phyloP scores from a whole-genome alignment of 2,888 invertebrate genomes.

The Agrochola lychnidis region DNA sequence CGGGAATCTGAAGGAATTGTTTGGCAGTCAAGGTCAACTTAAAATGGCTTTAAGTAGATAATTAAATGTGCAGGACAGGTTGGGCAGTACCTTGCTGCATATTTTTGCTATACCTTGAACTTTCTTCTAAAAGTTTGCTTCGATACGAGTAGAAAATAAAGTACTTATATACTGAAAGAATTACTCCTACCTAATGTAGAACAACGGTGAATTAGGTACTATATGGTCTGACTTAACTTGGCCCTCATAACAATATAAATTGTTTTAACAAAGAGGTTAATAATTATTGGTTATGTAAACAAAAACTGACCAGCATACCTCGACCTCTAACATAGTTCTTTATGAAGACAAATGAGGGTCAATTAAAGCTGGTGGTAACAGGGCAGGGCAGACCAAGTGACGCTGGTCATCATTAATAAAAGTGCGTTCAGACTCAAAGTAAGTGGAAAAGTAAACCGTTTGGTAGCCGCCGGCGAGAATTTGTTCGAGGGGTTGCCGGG shows the following conservation, averaged over 20 bases:
- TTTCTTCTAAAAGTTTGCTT: neutral
- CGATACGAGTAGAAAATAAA: neutral
- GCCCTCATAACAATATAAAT: neutral
- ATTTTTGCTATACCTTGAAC: neutral
- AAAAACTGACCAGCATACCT: neutral
- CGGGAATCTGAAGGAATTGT: neutral
- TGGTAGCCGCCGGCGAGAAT: constrained; percentile 48
- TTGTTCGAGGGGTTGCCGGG: constrained; percentile 25
- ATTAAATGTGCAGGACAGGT: neutral
- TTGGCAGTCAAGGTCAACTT: neutral
- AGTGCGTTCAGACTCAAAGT: constrained; percentile 54
- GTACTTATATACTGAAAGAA: neutral
- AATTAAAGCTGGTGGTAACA: neutral
- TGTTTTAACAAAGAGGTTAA: neutral
- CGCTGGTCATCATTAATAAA: constrained; percentile 50
- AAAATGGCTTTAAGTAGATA: neutral
- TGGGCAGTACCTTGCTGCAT: neutral
- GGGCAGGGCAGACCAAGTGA: constrained; percentile 32
- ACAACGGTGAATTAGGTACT: neutral
- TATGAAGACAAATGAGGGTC: constrained; percentile 3
- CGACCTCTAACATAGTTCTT: neutral
- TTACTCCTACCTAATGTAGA: neutral
- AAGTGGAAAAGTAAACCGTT: constrained; percentile 57
- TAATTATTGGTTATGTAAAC: neutral
- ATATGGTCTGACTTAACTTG: constrained; percentile 2